Percentiles rank a stretch among this genome's conserved stretches.
Evolutionary conservation across 2,888 invertebrate genomes (phyloP).

Genomic region (Meloe dianella): DNA sequence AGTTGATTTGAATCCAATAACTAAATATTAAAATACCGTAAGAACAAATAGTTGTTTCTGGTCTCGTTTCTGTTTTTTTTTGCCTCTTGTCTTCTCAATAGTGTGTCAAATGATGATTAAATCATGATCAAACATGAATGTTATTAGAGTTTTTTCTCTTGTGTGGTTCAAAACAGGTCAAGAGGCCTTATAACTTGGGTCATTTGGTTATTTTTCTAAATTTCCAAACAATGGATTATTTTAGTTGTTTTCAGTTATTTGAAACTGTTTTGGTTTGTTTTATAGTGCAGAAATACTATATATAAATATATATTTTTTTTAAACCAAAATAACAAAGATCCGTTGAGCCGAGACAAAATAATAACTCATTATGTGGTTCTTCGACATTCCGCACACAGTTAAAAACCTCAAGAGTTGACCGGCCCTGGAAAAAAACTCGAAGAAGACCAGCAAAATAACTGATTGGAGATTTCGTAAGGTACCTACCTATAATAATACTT

Average conservation of each 20-base stretch:
- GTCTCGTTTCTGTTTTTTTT: neutral
- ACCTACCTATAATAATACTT: too few relatives aligned
- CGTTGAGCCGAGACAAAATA: conserved; percentile 17
- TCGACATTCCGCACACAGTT: conserved; percentile 16
- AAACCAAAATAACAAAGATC: neutral
- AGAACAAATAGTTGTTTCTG: neutral
- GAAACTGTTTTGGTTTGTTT: neutral
- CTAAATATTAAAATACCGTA: conserved; percentile 6
- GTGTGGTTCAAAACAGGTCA: neutral
- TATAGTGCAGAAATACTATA: neutral
- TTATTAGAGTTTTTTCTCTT: too few relatives aligned
- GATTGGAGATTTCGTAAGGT: neutral
- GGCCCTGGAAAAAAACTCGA: neutral
- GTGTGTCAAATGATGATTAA: conserved; percentile 3
- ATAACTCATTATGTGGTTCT: conserved; percentile 5
- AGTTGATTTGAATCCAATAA: neutral
- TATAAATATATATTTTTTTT: neutral
- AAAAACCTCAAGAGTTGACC: conserved; percentile 1
- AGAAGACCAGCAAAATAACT: neutral
- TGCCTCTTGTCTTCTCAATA: neutral
- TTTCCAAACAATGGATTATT: too few relatives aligned
- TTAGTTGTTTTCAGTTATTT: too few relatives aligned
- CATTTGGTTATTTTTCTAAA: neutral
- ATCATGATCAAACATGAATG: neutral
- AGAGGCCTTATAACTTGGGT: neutral